Evolutionary conservation across 2,888 invertebrate species (phyloP), one percentile per base, ranked within the genome.

Genomic region (Noctua fimbriata): DNA sequence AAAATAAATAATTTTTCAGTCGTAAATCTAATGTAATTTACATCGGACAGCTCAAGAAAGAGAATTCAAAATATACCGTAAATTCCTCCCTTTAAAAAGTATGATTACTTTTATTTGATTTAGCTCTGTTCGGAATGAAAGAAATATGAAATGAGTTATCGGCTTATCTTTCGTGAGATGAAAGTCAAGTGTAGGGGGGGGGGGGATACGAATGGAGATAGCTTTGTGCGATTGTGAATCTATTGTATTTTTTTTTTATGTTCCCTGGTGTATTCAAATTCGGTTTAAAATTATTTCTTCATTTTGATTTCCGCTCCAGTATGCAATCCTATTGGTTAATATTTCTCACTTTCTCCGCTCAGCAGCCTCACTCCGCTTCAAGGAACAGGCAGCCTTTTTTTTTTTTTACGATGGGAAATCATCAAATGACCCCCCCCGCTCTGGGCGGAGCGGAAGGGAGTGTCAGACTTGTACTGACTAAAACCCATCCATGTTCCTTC

Each of bases 61-160:
- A 36, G 32, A 81, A 83, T 75, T 78, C 79, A 69, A 81, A 87
- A 81, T 83, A 78, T 44, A 36, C 67, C 52, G 67, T 75, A 78
- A 79, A 81, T 78, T 77, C 49, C 72, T 72, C 10, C 36, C 36
- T 81, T 73, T 76, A 78, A 85, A 87, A 87, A 87, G 83, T 77
- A 78, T 83, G 81, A 87, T 87, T 85, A 73, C 75, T 85, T 87
- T 83, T 87, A 85, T 85, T 83, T 86, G 75, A 77, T 86, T 83
- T 65, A 58, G 28, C 73, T 76, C 60, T 69, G 66, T 77, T 66
- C 32, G 14, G n/a, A 63, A 77, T 75, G 69, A 78, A 71, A 63
- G 74, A 72, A 74, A 86, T 60, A 86, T 83, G 65, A 80, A 86
- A 83, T 83, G 77, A 86, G 69, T 76, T 84, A 78, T 72, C 72